Evolutionary conservation across 2,797 vertebrate genomes (phyloP).

Genomic region (Siniperca obscura): DNA sequence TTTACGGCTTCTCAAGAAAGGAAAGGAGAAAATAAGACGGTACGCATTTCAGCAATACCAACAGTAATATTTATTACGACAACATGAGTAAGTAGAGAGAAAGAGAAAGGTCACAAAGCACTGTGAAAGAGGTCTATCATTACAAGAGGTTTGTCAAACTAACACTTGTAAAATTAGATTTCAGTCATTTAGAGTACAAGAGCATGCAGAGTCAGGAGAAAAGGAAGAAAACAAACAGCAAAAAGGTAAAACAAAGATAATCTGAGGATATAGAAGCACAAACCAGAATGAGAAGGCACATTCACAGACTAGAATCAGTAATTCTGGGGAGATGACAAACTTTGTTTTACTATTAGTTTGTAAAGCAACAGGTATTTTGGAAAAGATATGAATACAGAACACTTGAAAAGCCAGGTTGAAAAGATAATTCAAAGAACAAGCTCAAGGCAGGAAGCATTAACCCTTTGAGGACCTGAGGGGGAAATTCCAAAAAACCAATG

Average conservation of each 20-base stretch:
- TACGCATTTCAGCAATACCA: slow-evolving; percentile 96
- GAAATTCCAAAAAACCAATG: slow-evolving; percentile 16
- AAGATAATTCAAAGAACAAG: slow-evolving; percentile 83
- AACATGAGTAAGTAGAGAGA: slow-evolving; percentile 94
- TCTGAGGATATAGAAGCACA: slow-evolving; percentile 87
- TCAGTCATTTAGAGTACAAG: slow-evolving; percentile 87
- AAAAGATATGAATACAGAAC: slow-evolving; percentile 86
- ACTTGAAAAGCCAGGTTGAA: slow-evolving; percentile 83
- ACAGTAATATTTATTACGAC: slow-evolving; percentile 99
- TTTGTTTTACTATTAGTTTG: slow-evolving; percentile 82
- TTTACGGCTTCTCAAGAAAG: slow-evolving; percentile 57
- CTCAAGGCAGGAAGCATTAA: slow-evolving; percentile 84
- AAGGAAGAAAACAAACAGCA: slow-evolving; percentile 84
- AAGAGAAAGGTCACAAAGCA: slow-evolving; percentile 93
- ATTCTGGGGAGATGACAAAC: slow-evolving; percentile 86
- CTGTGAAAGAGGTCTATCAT: slow-evolving; percentile 88
- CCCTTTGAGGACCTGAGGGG: slow-evolving; percentile 87
- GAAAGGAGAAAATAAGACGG: slow-evolving; percentile 91
- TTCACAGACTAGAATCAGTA: slow-evolving; percentile 93
- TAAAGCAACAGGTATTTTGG: slow-evolving; percentile 82
- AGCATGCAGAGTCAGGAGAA: slow-evolving; percentile 93
- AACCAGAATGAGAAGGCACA: slow-evolving; percentile 93
- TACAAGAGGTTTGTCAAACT: slow-evolving; percentile 91
- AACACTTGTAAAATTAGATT: slow-evolving; percentile 86
- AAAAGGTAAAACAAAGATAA: slow-evolving; percentile 77